A percentile compares a stretch with the other conserved stretches of the same genome.
These are phyloP conservation scores for Stramonita haemastoma DNA, from an alignment of 2,888 invertebrate species.

Conservation along the genomic window DNA sequence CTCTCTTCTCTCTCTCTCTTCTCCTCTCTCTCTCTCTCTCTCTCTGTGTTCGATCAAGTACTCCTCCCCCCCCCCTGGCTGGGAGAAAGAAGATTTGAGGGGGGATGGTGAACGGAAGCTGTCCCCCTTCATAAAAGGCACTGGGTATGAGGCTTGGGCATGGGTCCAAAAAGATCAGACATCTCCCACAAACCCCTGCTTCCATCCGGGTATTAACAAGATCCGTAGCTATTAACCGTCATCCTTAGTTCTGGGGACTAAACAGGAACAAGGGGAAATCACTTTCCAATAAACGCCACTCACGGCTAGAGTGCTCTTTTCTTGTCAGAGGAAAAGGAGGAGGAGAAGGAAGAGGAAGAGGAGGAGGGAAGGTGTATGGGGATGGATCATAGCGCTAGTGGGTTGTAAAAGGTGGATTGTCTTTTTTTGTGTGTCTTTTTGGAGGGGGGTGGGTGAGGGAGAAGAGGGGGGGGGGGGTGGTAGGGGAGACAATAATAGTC, in stretches of 20 bases:
- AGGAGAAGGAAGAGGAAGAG: not conserved
- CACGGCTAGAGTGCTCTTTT: constrained; percentile 16
- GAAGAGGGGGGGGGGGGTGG: no score
- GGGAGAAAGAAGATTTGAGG: not conserved
- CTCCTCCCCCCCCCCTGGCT: no score
- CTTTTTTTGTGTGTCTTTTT: not conserved
- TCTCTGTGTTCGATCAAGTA: not conserved
- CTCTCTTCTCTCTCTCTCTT: no score
- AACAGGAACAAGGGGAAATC: constrained; percentile 33
- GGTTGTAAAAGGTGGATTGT: not conserved
- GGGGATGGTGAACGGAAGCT: not conserved
- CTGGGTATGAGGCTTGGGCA: not conserved
- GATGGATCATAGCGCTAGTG: not conserved
- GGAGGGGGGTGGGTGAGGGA: not conserved
- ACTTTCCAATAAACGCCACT: constrained; percentile 36
- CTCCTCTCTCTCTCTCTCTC: no score
- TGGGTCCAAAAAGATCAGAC: constrained; percentile 22
- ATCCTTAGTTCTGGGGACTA: not conserved
- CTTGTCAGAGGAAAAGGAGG: not conserved
- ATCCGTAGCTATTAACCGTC: not conserved
- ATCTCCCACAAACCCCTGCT: not conserved
- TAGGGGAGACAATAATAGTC: not conserved
- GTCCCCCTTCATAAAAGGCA: constrained; percentile 4
- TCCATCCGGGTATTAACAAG: constrained; percentile 9
- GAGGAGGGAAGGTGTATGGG: no score